Evolutionary conservation across 2,888 invertebrate genomes (phyloP).

Genomic region (Eudemis profundana): DNA sequence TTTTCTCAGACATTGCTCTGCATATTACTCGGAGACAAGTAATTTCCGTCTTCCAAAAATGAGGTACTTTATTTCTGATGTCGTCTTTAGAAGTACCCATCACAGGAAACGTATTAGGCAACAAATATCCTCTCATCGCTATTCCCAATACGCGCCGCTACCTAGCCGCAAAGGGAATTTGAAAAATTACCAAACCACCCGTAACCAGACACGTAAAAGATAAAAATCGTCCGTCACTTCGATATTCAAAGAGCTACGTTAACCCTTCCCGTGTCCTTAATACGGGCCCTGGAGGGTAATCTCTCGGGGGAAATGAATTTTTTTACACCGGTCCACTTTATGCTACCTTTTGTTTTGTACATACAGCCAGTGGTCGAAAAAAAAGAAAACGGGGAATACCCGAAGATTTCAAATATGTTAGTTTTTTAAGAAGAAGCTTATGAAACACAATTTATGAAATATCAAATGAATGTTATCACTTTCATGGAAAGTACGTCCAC

Average conservation of each 20-base stretch:
- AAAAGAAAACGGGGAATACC: background rate
- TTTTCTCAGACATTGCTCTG: too few relatives aligned
- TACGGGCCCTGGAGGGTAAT: conserved; percentile 45
- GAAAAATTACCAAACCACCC: conserved; percentile 30
- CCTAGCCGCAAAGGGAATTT: conserved; percentile 21
- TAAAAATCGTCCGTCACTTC: conserved; percentile 45
- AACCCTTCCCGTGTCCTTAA: conserved; percentile 44
- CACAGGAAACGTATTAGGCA: conserved; percentile 7
- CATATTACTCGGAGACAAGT: too few relatives aligned
- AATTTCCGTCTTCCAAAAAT: too few relatives aligned
- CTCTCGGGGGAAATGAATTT: conserved; percentile 41
- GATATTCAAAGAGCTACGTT: conserved; percentile 46
- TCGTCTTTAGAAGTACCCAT: background rate
- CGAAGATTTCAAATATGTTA: too few relatives aligned
- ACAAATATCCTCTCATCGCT: conserved; percentile 12
- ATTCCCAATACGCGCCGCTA: conserved; percentile 24
- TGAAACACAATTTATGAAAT: too few relatives aligned
- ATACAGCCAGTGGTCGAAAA: background rate
- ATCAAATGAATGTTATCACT: too few relatives aligned
- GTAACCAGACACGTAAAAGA: conserved; percentile 43
- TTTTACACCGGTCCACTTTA: conserved; percentile 38
- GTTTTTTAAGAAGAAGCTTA: too few relatives aligned
- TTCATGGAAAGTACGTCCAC: too few relatives aligned
- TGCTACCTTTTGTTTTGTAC: conserved; percentile 33
- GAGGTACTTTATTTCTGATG: background rate